Base-by-base conservation (phyloP, 2,113 vertebrate species). In the Anolis carolinensis region DNA sequence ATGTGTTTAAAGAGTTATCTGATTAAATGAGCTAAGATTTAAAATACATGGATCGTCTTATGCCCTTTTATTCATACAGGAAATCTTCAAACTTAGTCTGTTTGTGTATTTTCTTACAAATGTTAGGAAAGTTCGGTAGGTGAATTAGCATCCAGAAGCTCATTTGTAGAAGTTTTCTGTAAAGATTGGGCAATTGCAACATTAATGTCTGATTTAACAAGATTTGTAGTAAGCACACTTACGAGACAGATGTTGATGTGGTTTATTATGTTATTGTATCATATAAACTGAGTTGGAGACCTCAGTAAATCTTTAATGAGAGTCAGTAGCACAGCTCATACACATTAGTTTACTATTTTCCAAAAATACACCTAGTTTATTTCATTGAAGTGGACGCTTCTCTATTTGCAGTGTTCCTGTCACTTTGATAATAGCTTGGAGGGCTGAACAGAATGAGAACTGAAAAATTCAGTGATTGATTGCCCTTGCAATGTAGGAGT, bases 381-480 rank as follows among this genome's bases (percentile, higher is more conserved):
- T 92, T 89, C 85, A 88, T 82, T 88, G 86, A 71, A 77, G 89
- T 90, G 86, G 90, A 62, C 59, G 81, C 85, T 92, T 93, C 62
- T 89, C 87, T 86, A 81, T 85, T 90, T 88, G 67, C 81, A 83
- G 77, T 55, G 86, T 77, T 92, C 72, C 93, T 81, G 90, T 92
- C 88, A 82, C 93, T 87, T 92, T 90, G 86, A 85, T 93, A 93
- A 88, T 94, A 91, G 86, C 86, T 89, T 91, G 88, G 90, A 92
- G 91, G 81, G 81, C 86, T 1, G 1, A 95, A 91, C 87, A 81
- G 92, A 89, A 88, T 95, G 93, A 92, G 93, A 84, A 89, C 88
- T 93, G 7, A 20, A 91, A 92, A 91, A 93, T 95, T 93, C 88
- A 89, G 84, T 94, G 93, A 94, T 95, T 93, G 95, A 95, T 96